Conservation (phyloP, 35 echinoderm and acorn worm genomes). For the Heliocidaris tuberculata region DNA sequence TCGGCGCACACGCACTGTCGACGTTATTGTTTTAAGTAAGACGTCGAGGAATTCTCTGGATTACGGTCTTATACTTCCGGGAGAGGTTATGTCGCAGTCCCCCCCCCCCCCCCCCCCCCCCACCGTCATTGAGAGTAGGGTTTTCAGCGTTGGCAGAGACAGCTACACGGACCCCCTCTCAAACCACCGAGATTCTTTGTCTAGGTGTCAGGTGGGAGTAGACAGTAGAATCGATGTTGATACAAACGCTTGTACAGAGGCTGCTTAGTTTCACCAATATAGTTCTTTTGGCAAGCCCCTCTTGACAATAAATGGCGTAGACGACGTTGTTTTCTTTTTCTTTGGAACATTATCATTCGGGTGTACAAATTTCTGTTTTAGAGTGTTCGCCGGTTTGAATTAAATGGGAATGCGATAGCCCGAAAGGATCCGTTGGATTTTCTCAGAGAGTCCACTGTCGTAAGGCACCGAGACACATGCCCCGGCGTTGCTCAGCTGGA, state of each 20-base stretch:
- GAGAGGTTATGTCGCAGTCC: constrained; percentile 28
- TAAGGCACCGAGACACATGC: constrained; percentile 27
- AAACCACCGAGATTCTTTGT: too few species aligned
- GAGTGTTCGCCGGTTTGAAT: not conserved
- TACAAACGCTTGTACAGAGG: not conserved
- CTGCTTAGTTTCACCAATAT: constrained; percentile 11
- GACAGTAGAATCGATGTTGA: not conserved
- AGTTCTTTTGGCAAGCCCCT: not conserved
- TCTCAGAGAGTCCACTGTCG: not conserved
- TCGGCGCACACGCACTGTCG: not conserved
- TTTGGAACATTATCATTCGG: not conserved
- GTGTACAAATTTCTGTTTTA: not conserved
- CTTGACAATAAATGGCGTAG: not conserved
- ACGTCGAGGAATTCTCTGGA: not conserved
- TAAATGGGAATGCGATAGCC: not conserved
- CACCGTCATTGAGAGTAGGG: not conserved
- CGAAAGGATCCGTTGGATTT: not conserved
- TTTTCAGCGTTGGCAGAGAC: not conserved
- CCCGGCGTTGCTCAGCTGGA: not conserved
- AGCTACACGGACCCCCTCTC: not conserved
- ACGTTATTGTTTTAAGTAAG: not conserved
- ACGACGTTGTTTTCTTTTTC: constrained; percentile 10
- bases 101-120: too few species aligned
- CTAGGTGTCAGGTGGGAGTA: constrained; percentile 10
- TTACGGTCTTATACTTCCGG: not conserved